Evolutionary conservation across 2,113 vertebrate genomes (phyloP), one percentile per base, ranked within the genome.

Genomic region (Phainopepla nitens): DNA sequence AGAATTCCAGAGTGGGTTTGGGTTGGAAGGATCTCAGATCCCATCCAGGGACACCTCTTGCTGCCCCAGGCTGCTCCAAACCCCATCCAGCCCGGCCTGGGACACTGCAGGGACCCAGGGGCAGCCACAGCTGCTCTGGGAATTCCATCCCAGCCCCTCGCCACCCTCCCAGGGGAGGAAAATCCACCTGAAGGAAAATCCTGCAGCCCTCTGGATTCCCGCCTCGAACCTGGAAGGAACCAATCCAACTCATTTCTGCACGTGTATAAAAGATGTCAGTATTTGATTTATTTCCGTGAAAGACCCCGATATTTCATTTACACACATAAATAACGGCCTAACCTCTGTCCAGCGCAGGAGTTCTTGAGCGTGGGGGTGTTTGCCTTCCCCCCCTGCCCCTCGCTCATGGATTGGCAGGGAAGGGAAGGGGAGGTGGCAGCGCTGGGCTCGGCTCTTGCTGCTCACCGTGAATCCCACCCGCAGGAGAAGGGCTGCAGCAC

Each of bases 221-320:
- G 27, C 62, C 77, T 45, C 7, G 20, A n/a, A 21, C 58, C 7
- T 1, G 11, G 20, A 23, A 85, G 18, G 17, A 44, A 4, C 11
- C n/a, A 3, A 3, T 47, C n/a, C 83, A 18, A 2, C 16, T 12
- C 39, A 4, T 8, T 10, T 3, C 13, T 8, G 1, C 15, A 4
- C 3, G 0, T 2, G 0, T 2, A 8, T 6, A 21, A 50, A 20
- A 35, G 1, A 0, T 20, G 17, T 9, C 24, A 5, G 8, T 21
- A 11, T 25, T 65, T 27, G 7, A 20, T 49, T n/a, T 39, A 4
- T 15, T 35, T 11, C 44, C 14, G 7, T 35, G 3, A 49, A 9
- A 35, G 13, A 21, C 42, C 6, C 7, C 4, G 1, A 2, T 20
- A 4, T 31, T 24, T 20, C 3, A 17, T 42, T 19, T 25, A 14